phyloP scores from a whole-genome alignment of 2,888 invertebrate genomes.

The Clostera curtula region DNA sequence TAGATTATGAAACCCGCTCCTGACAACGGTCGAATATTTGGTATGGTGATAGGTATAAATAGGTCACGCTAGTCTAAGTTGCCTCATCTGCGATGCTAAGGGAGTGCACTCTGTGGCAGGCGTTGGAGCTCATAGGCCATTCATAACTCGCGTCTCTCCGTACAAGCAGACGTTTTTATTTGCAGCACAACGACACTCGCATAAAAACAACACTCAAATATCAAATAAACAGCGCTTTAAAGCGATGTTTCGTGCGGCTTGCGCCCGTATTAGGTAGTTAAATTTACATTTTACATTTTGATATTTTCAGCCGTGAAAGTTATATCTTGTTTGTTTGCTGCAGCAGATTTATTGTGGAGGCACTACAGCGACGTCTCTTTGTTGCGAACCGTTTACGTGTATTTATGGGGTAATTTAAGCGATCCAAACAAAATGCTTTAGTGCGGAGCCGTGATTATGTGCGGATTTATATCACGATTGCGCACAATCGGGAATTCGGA shows the following conservation, averaged over 20 bases:
- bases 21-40: too few relatives aligned
- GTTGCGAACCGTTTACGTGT: slow-evolving; percentile 56
- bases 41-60: too few relatives aligned
- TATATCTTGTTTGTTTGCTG: slow-evolving; percentile 51
- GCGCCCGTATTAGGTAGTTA: slow-evolving; percentile 68
- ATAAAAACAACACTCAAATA: slow-evolving; percentile 68
- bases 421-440: slow-evolving; percentile 52
- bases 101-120: slow-evolving; percentile 27
- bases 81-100: slow-evolving; percentile 27
- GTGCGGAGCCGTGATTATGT: slow-evolving; percentile 41
- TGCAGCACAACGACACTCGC: slow-evolving; percentile 51
- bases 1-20: too few relatives aligned
- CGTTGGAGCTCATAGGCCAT: slow-evolving; percentile 57
- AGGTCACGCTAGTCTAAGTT: neutral
- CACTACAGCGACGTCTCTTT: slow-evolving; percentile 47
- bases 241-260: slow-evolving; percentile 53
- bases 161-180: slow-evolving; percentile 67
- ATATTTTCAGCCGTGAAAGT: slow-evolving; percentile 69
- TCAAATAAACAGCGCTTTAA: slow-evolving; percentile 63
- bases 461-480: slow-evolving; percentile 22
- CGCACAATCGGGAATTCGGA: slow-evolving; percentile 5
- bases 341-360: slow-evolving; percentile 50
- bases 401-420: slow-evolving; percentile 64
- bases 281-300: slow-evolving; percentile 72
- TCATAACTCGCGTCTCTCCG: slow-evolving; percentile 50